Evolutionary conservation across 92 coral and sea anemone genomes (phyloP), one percentile per base, ranked within the genome.

Genomic region (Phenganax marumi): DNA sequence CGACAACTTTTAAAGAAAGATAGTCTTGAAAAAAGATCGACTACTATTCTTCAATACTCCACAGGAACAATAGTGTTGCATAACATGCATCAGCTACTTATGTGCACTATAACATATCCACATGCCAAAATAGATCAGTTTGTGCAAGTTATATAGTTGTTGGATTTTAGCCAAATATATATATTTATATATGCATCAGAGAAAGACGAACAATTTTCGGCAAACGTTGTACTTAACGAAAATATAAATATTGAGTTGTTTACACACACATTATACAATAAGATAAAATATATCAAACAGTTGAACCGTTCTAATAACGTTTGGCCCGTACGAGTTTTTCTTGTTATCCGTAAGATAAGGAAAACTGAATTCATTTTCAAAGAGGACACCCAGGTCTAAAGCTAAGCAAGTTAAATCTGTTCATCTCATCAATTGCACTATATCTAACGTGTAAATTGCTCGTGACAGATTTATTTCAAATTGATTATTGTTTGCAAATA

Each of bases 401-500:
- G 25, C 68, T 39, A 39, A 18, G 22, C 12, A 11, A 62, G 10
- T 62, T 19, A 62, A 62, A 62, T 62, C 68, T 62, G 68, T 62
- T 62, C 68, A 13, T 11, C 68, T 62, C 68, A 62, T 62, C 5
- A 21, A 62, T 62, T 62, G 68, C 19, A 58, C n/a, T 58, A 58
- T 33, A 33, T 33, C 43, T 33, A 1, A 8, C 68, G 68, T 62
- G 68, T 23, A 62, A 62, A 62, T 62, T 62, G 43, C 68, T 62
- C 25, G 0, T 25, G 13, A 62, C 68, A 62, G 68, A 62, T 33
- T 62, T 62, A 39, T 62, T 62, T 62, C 12, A 25, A 9, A 8
- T 62, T 19, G 68, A 62, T 62, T 16, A 62, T 62, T 62, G 68
- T 62, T 62, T 62, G 68, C 68, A 62, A 62, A 62, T 33, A 62